Evolutionary conservation across 2,113 vertebrate genomes (phyloP).

Genomic region (Cygnus buccinator): DNA sequence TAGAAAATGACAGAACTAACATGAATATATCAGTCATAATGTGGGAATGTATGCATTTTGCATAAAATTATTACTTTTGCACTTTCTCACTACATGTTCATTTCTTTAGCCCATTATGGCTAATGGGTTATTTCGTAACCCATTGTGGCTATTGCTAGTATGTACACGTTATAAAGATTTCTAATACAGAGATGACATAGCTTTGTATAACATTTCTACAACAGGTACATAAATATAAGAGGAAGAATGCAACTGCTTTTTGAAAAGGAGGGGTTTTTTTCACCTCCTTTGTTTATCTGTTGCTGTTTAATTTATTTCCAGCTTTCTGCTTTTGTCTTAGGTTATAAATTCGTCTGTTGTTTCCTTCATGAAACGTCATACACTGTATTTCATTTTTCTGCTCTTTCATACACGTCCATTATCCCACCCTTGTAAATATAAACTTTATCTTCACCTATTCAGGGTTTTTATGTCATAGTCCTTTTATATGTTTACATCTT

Average conservation of each 20-base stretch:
- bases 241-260: background rate
- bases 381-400: background rate
- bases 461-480: background rate
- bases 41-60: background rate
- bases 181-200: background rate
- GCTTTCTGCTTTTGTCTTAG: background rate
- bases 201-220: background rate
- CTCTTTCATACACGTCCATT: background rate
- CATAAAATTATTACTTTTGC: background rate
- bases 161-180: background rate
- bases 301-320: background rate
- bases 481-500: background rate
- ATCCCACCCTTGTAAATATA: background rate
- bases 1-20: background rate
- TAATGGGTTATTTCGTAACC: background rate
- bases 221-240: background rate
- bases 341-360: background rate
- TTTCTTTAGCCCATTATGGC: background rate
- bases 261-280: background rate
- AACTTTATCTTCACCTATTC: background rate
- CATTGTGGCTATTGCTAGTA: background rate
- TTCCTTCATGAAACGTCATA: background rate
- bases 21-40: fast-evolving
- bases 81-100: background rate
- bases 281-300: fast-evolving